Conservation (phyloP, 2,888 invertebrate species). For the Idaea aversata region DNA sequence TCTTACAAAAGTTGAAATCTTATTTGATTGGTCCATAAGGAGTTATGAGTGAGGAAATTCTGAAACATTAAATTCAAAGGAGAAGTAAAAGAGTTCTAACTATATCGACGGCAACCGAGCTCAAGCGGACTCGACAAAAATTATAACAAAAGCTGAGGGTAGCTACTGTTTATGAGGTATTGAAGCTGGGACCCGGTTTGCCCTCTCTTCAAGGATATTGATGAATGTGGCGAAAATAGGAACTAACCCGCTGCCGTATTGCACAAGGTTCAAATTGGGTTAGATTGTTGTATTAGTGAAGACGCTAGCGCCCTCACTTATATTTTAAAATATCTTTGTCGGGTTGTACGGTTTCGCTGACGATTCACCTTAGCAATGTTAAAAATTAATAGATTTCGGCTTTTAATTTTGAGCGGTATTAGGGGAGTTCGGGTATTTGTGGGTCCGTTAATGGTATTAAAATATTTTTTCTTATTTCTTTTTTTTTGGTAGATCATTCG, state of each 20-base stretch:
- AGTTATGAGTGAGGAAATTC: no score
- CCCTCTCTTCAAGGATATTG: background rate
- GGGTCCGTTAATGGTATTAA: background rate
- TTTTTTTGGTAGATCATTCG: background rate
- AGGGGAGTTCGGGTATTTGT: constrained; percentile 5
- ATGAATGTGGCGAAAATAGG: background rate
- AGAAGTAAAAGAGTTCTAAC: no score
- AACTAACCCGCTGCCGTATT: background rate
- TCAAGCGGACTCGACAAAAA: background rate
- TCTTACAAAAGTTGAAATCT: no score
- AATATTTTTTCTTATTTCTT: background rate
- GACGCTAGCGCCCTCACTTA: background rate
- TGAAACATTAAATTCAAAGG: no score
- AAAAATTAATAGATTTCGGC: constrained; percentile 16
- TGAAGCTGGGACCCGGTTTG: background rate
- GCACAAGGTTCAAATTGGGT: background rate
- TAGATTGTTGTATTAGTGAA: background rate
- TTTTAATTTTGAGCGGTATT: constrained; percentile 19
- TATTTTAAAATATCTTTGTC: constrained; percentile 21
- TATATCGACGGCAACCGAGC: background rate
- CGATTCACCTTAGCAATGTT: constrained; percentile 17
- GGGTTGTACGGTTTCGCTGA: constrained; percentile 40
- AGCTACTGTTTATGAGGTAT: background rate
- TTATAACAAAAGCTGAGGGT: constrained; percentile 3
- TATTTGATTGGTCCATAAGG: no score